A percentile compares a stretch with the other conserved stretches of the same genome.
Evolutionary conservation across 2,113 vertebrate species (phyloP).

Genomic region (Scolopax mira): DNA sequence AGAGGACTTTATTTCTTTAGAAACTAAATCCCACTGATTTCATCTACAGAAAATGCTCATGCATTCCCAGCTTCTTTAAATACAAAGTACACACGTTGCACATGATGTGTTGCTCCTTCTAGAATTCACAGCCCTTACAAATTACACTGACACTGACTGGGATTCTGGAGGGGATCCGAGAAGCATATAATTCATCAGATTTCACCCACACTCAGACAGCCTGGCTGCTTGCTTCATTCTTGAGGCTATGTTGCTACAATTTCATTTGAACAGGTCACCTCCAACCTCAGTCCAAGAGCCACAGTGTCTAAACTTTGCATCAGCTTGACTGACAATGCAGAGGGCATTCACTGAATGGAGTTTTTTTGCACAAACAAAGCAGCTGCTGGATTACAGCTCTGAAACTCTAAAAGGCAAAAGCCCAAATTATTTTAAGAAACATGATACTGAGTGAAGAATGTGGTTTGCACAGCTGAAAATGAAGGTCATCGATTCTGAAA

Average conservation of each 20-base stretch:
- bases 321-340: neutral
- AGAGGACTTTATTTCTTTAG: slow-evolving; percentile 8
- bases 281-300: neutral
- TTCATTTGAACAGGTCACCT: slow-evolving; percentile 43
- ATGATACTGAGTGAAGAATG: neutral
- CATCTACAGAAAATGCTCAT: slow-evolving; percentile 11
- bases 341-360: neutral
- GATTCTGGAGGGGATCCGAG: slow-evolving; percentile 23
- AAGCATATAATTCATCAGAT: slow-evolving; percentile 60
- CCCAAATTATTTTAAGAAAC: slow-evolving; percentile 8
- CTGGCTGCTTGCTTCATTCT: slow-evolving; percentile 29
- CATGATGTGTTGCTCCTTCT: slow-evolving; percentile 9
- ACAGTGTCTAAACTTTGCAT: neutral
- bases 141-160: slow-evolving; percentile 19
- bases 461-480: slow-evolving; percentile 18
- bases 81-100: neutral
- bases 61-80: neutral
- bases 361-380: slow-evolving; percentile 10
- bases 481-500: slow-evolving; percentile 5
- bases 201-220: slow-evolving; percentile 54
- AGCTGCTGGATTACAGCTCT: neutral
- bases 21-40: slow-evolving; percentile 42
- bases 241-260: slow-evolving; percentile 29
- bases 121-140: neutral
- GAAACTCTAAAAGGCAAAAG: neutral